Evolutionary conservation across 1,140 invertebrate species (phyloP), one percentile per base, ranked within the genome.

Genomic region (Triops longicaudatus): DNA sequence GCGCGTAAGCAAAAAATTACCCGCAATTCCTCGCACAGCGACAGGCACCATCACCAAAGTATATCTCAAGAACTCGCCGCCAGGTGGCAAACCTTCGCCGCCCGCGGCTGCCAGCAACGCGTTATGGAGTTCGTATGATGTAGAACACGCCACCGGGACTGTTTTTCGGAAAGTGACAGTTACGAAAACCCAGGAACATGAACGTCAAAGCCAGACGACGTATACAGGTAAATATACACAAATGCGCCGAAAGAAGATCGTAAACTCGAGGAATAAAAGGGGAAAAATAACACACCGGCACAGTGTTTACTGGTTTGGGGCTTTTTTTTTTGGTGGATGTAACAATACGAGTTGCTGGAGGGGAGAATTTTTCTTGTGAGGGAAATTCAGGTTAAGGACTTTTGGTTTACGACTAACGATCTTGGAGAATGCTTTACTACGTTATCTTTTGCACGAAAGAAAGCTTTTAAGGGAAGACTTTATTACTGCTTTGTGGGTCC

Each of bases 131-230:
- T 63, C 50, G 10, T 79, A 76, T 75, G 85, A 85, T 78, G 83
- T 84, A 26, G 85, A 86, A 76, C 82, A 83, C 5, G 75, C 83
- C 9, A 84, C 83, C 77, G 84, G 84, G 22, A 82, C 85, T 22
- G 82, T 87, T 22, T 87, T 87, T 78, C 81, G 85, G 37, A 87
- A 87, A 82, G 85, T 87, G 43, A 86, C 84, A 10, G 81, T 86
- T 1, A 82, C 83, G 44, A 82, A 37, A 37, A 37, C 31, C 31
- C 83, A 79, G 71, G 83, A 71, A 81, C 78, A 72, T 17, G 77
- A 75, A 31, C 37, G 37, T 75, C 74, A 63, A 63, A 22, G 50
- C 50, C 50, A 63, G 4, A 63, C 22, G 22, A 63, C 50, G 14
- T 63, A n/a, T 63, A 63, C 50, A 63, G 50, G 50, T 63, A 63